Conservation (phyloP, 2,113 vertebrate genomes). For the Aldabrachelys gigantea region DNA sequence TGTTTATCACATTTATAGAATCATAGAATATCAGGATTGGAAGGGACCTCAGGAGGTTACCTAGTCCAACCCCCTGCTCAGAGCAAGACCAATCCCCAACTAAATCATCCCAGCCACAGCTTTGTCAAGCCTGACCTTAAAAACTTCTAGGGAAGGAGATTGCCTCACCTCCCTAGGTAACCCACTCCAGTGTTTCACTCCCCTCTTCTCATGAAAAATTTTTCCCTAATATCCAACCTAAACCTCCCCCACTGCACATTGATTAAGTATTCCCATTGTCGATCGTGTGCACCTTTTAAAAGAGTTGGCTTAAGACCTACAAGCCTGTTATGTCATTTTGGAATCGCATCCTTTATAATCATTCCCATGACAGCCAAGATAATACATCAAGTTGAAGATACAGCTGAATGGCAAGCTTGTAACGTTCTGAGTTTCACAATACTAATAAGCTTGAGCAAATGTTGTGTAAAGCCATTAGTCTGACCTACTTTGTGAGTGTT, state of each 20-base stretch:
- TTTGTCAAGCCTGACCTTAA: too few species aligned
- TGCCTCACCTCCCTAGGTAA: too few species aligned
- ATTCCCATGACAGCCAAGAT: background rate
- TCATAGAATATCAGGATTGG: too few species aligned
- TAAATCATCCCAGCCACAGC: too few species aligned
- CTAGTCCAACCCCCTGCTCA: too few species aligned
- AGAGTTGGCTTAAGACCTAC: background rate
- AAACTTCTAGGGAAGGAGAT: too few species aligned
- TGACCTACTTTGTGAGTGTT: background rate
- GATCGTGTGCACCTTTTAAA: background rate
- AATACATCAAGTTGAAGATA: background rate
- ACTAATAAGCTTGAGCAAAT: background rate
- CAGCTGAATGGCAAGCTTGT: accelerated
- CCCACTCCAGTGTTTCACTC: too few species aligned
- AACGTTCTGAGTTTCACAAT: background rate
- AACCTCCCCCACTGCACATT: background rate
- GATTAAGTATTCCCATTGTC: background rate
- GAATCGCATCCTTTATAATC: accelerated
- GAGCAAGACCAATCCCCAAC: too few species aligned
- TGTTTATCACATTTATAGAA: background rate
- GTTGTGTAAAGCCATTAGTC: background rate
- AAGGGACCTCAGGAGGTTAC: too few species aligned
- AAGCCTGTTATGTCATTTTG: background rate
- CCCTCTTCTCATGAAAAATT: too few species aligned
- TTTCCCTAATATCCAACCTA: too few species aligned